These are phyloP conservation scores for Drepana arcuata DNA, from an alignment of 1,140 invertebrate species.

Conservation along the genomic window DNA sequence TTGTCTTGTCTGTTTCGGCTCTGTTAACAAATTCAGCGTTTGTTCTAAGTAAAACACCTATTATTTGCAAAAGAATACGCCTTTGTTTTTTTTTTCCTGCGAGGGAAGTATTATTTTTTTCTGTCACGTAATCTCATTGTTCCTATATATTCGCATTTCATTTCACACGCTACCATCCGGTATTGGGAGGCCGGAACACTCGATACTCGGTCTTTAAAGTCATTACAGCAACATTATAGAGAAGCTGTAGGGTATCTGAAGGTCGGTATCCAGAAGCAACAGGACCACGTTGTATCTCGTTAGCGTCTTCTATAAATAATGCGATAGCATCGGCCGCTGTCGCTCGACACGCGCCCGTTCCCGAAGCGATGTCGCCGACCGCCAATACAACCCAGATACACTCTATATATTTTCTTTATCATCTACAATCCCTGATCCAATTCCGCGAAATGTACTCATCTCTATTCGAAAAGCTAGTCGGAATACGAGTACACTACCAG, in stretches of 20 bases:
- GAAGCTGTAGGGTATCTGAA: constrained; percentile 20
- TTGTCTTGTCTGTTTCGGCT: constrained; percentile 23
- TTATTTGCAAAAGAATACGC: constrained; percentile 12
- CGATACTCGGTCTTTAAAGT: no score
- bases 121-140: constrained; percentile 16
- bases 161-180: no score
- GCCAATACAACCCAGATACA: constrained; percentile 1
- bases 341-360: constrained; percentile 19
- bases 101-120: constrained; percentile 4
- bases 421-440: background rate
- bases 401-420: background rate
- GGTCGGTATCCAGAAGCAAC: constrained; percentile 22
- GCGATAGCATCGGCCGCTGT: constrained; percentile 31
- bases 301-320: constrained; percentile 55
- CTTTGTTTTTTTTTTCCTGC: constrained; percentile 8
- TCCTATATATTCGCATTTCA: no score
- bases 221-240: no score
- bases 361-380: constrained; percentile 11
- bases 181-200: no score
- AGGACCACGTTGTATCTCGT: constrained; percentile 37
- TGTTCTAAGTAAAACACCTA: constrained; percentile 12
- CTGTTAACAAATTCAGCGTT: constrained; percentile 20
- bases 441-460: no score
- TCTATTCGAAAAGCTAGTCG: no score
- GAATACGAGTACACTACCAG: no score